phyloP scores from a whole-genome alignment of 2,888 invertebrate species.

The Odontothrips loti region DNA sequence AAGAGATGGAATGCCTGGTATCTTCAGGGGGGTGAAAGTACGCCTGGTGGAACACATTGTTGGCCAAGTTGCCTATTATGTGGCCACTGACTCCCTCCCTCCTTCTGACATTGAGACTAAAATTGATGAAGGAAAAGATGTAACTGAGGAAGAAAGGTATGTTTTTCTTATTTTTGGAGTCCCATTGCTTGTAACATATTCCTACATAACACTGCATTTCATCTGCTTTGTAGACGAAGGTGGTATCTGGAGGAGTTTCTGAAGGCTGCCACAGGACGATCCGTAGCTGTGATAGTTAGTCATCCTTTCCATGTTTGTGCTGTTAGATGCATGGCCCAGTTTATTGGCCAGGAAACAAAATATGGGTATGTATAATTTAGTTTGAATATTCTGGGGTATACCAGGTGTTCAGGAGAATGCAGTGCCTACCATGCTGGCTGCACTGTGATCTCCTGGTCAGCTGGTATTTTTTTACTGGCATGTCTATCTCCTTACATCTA shows the following conservation, averaged over 20 bases:
- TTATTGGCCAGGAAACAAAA: conserved; percentile 27
- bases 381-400: too few species aligned
- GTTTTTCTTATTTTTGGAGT: background rate
- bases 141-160: background rate
- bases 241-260: conserved; percentile 1
- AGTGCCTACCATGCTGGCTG: background rate
- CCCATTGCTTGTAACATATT: background rate
- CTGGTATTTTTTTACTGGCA: background rate
- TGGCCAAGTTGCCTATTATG: conserved; percentile 10
- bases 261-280: conserved; percentile 9
- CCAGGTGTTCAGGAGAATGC: too few species aligned
- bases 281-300: background rate
- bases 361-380: background rate
- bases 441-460: background rate
- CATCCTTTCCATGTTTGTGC: conserved; percentile 29
- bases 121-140: conserved; percentile 4
- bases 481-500: background rate
- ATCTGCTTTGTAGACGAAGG: background rate
- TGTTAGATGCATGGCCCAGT: conserved; percentile 29
- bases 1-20: background rate
- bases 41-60: conserved; percentile 22
- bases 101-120: background rate
- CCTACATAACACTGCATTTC: background rate
- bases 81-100: background rate
- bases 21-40: background rate